A percentile compares a stretch with the other conserved stretches of the same genome.
phyloP scores from a whole-genome alignment of 2,797 vertebrate species.

The Scyliorhinus canicula region DNA sequence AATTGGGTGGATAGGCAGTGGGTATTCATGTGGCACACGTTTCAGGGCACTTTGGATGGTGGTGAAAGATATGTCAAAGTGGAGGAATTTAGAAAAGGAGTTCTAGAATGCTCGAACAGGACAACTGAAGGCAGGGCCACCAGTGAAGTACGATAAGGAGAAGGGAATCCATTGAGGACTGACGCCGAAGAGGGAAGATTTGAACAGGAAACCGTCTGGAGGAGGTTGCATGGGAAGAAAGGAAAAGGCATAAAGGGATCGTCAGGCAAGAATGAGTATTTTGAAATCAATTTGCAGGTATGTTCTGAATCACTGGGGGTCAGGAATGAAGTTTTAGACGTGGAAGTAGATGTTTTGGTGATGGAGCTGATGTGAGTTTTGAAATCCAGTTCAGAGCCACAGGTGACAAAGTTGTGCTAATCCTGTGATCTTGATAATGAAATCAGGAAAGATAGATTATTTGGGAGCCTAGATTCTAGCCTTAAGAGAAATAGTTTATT shows the following conservation, averaged over 20 bases:
- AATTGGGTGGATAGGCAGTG: not conserved
- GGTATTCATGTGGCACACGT: not conserved
- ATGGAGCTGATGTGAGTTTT: not conserved
- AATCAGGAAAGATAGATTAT: not conserved
- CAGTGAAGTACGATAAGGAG: not conserved
- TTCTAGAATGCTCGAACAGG: not conserved
- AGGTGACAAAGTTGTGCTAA: not conserved
- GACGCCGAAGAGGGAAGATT: not conserved
- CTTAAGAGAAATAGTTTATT: not conserved
- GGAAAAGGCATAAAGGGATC: not conserved
- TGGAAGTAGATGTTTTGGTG: not conserved
- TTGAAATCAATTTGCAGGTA: not conserved
- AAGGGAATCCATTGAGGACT: not conserved
- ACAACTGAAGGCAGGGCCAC: not conserved
- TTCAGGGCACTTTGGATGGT: not conserved
- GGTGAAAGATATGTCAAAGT: not conserved
- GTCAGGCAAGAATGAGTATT: not conserved
- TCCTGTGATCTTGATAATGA: not conserved
- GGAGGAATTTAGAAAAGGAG: not conserved
- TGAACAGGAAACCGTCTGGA: not conserved
- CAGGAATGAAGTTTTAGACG: not conserved
- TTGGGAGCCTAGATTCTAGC: not conserved
- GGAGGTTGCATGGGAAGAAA: not conserved
- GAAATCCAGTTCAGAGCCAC: not conserved
- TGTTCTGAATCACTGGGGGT: not conserved